Conservation (phyloP, 2,797 vertebrate genomes). For the Lithobates pipiens region DNA sequence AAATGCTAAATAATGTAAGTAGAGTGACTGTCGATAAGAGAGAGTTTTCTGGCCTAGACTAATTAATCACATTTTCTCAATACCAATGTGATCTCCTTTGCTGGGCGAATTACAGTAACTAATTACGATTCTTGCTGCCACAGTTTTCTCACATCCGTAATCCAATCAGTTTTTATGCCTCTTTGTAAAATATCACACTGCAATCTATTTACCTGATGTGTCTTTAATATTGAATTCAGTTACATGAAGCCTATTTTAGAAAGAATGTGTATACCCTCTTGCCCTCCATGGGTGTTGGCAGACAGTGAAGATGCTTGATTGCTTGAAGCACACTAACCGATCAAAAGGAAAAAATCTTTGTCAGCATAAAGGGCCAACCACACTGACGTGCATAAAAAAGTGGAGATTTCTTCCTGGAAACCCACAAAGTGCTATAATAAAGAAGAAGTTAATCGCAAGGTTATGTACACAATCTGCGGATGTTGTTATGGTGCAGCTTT, state of each 20-base stretch:
- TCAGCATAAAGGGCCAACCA: background rate
- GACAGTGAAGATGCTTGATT: background rate
- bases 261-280: background rate
- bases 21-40: background rate
- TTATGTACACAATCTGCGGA: no score
- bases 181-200: slow-evolving; percentile 31
- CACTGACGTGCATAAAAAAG: no score
- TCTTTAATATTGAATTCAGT: slow-evolving; percentile 38
- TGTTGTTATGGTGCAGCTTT: no score
- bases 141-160: slow-evolving; percentile 36
- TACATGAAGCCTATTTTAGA: slow-evolving; percentile 19
- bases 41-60: background rate
- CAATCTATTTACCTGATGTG: slow-evolving; percentile 44
- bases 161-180: slow-evolving; percentile 46
- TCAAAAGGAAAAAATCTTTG: background rate
- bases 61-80: slow-evolving; percentile 12
- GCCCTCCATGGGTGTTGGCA: background rate
- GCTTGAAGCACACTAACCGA: background rate
- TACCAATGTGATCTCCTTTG: slow-evolving; percentile 4
- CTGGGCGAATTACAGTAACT: slow-evolving; percentile 16
- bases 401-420: no score
- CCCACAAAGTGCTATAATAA: no score
- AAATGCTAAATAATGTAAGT: background rate
- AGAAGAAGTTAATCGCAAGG: no score
- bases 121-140: slow-evolving; percentile 21